Evolutionary conservation across 2,888 invertebrate species (phyloP).

Genomic region (Xylophagus ater): DNA sequence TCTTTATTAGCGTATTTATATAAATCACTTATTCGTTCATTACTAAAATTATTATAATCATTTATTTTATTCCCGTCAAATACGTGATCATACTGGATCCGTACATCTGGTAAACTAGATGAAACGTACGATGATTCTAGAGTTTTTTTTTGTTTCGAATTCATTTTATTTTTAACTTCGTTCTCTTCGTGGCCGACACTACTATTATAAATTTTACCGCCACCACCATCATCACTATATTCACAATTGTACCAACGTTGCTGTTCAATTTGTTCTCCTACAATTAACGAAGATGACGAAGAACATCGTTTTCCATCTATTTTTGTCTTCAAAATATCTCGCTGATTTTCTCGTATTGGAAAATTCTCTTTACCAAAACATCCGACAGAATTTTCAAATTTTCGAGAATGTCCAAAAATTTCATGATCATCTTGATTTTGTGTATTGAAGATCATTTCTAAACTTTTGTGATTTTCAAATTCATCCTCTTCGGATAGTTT

Average conservation of each 20-base stretch:
- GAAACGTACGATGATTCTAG: slow-evolving; percentile 17
- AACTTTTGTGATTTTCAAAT: slow-evolving; percentile 22
- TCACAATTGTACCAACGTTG: neutral
- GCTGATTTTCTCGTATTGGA: slow-evolving; percentile 15
- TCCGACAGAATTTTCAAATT: neutral
- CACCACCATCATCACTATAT: slow-evolving; percentile 5
- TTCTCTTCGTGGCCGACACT: neutral
- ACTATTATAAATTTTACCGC: slow-evolving; percentile 11
- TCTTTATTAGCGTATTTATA: slow-evolving; percentile 3
- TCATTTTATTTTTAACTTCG: slow-evolving; percentile 11
- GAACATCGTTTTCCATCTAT: slow-evolving; percentile 16
- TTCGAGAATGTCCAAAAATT: slow-evolving; percentile 17
- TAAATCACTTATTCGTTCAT: slow-evolving; percentile 5
- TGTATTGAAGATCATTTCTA: slow-evolving; percentile 20
- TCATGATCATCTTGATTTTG: slow-evolving; percentile 39
- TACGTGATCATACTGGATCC: slow-evolving; percentile 20
- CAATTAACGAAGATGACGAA: too few relatives aligned
- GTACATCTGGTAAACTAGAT: slow-evolving; percentile 35
- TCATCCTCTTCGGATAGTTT: slow-evolving; percentile 37
- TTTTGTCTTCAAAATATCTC: slow-evolving; percentile 13
- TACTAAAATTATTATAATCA: neutral
- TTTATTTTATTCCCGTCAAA: slow-evolving; percentile 10
- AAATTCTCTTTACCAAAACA: neutral
- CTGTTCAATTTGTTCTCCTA: slow-evolving; percentile 14
- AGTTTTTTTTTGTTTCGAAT: too few relatives aligned